Conservation (phyloP, 2,888 invertebrate genomes). For the Brassicogethes aeneus region DNA sequence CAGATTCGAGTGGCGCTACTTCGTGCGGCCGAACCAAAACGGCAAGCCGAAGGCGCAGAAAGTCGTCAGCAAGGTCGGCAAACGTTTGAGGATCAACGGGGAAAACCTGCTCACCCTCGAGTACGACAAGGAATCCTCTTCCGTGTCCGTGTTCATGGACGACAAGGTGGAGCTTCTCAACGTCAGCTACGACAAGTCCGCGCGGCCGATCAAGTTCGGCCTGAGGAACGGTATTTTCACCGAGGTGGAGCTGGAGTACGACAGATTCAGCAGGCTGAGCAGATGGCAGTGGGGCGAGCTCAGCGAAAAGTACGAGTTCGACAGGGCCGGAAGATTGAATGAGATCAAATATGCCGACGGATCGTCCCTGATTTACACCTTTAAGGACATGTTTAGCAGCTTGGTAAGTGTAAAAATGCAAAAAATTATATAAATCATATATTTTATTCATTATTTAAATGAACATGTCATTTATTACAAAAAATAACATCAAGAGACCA, state of each 20-base stretch:
- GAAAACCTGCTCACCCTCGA: constrained; percentile 85
- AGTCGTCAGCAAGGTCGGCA: constrained; percentile 73
- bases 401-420: constrained; percentile 41
- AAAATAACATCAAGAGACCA: too few species aligned
- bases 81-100: constrained; percentile 81
- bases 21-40: constrained; percentile 65
- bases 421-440: background rate
- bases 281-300: constrained; percentile 92
- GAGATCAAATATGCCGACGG: constrained; percentile 89
- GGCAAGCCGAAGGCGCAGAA: constrained; percentile 49
- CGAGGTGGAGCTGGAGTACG: constrained; percentile 86
- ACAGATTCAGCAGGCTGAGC: constrained; percentile 78
- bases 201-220: constrained; percentile 76
- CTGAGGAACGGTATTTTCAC: constrained; percentile 80
- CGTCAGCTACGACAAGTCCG: constrained; percentile 78
- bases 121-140: constrained; percentile 80
- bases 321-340: constrained; percentile 78
- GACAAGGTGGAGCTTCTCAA: constrained; percentile 78
- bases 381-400: constrained; percentile 85
- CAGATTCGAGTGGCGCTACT: constrained; percentile 93
- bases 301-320: constrained; percentile 84
- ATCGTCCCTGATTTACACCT: constrained; percentile 83
- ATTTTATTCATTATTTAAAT: too few species aligned
- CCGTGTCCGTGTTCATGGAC: constrained; percentile 80
- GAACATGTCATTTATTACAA: too few species aligned